Evolutionary conservation across 2,888 invertebrate species (phyloP).

Genomic region (Andricus quercusramuli): DNA sequence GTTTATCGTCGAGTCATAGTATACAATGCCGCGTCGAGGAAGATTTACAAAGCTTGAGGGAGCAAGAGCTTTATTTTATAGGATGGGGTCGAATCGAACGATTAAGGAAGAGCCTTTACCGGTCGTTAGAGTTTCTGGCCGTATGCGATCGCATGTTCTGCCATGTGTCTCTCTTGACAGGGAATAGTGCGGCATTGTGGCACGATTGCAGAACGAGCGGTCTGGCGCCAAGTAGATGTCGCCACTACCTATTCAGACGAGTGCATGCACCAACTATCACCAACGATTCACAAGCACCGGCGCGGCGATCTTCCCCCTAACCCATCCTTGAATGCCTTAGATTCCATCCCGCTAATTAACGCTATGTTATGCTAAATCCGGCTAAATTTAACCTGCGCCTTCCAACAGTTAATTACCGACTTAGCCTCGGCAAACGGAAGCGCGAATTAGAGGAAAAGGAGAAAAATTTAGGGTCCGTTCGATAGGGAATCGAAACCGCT

Average conservation of each 20-base stretch:
- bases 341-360: conserved; percentile 77
- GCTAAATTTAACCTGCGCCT: conserved; percentile 70
- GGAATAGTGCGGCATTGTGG: conserved; percentile 51
- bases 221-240: conserved; percentile 75
- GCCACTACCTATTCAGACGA: conserved; percentile 55
- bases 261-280: conserved; percentile 43
- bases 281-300: conserved; percentile 26
- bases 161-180: conserved; percentile 59
- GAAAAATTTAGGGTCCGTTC: not conserved
- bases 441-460: not conserved
- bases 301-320: conserved; percentile 48
- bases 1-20: conserved; percentile 1
- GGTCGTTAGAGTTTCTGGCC: conserved; percentile 49
- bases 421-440: conserved; percentile 36
- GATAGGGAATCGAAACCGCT: not conserved
- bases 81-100: conserved; percentile 36
- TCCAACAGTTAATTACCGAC: conserved; percentile 51
- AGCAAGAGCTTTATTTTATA: conserved; percentile 39
- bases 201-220: conserved; percentile 64
- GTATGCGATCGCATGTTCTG: conserved; percentile 56
- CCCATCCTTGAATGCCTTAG: conserved; percentile 68
- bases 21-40: conserved; percentile 5
- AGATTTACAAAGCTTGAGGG: conserved; percentile 13
- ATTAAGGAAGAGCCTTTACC: conserved; percentile 48
- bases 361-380: conserved; percentile 75